Evolutionary conservation across 2,113 vertebrate genomes (phyloP).

Genomic region (Trematocara marginatum): DNA sequence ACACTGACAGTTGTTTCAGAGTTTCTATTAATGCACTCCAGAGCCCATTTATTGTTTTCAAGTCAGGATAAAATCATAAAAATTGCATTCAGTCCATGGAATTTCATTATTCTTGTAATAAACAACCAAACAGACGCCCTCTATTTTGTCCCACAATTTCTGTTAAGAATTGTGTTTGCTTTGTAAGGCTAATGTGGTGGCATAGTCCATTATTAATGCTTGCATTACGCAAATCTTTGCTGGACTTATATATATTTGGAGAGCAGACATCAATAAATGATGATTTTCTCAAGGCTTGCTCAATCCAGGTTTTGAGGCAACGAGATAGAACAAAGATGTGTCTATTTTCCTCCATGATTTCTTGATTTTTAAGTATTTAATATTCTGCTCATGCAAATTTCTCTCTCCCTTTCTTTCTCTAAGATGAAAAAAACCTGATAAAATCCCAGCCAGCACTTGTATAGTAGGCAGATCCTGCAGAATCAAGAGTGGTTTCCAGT

Average conservation of each 20-base stretch:
- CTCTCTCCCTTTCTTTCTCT: background rate
- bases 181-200: background rate
- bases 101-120: background rate
- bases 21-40: slow-evolving; percentile 29
- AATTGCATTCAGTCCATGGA: background rate
- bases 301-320: background rate
- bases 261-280: background rate
- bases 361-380: background rate
- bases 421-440: accelerated
- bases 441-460: background rate
- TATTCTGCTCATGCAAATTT: background rate
- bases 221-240: background rate
- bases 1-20: slow-evolving; percentile 38
- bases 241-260: background rate
- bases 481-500: background rate
- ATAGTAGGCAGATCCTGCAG: background rate
- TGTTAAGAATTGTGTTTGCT: background rate
- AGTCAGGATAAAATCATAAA: slow-evolving; percentile 5
- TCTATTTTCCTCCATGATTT: background rate
- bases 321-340: background rate
- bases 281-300: background rate
- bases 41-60: slow-evolving; percentile 4
- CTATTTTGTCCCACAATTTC: background rate
- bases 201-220: background rate
- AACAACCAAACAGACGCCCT: background rate